Base-by-base conservation (phyloP, 2,113 vertebrate species). In the Aplodontia rufa region DNA sequence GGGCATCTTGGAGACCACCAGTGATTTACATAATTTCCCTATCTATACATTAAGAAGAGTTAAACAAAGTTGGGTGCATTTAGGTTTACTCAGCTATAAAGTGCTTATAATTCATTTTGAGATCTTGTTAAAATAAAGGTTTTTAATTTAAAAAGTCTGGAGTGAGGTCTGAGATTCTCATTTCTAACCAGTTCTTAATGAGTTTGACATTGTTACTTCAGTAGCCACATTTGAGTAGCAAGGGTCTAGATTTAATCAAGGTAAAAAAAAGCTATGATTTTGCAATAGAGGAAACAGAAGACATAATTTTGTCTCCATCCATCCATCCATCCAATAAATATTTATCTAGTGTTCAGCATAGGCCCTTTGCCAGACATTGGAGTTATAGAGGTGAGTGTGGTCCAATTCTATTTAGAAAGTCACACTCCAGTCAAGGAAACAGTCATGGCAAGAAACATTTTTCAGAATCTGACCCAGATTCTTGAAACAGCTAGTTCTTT, bases 381-480 rank as follows among this genome's bases (percentile, higher is more conserved):
- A 19, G 37, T n/a, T 69, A 14, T 35, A 49, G 49, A 76, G 49
- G 47, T 42, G 3, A 72, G 28, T 26, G 22, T 78, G 80, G 19
- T 53, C 45, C 14, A 58, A 9, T 76, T 16, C n/a, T 0, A 20
- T 66, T 90, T 58, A 93, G 42, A 90, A 78, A 87, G 79, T 47
- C 66, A 72, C 3, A 35, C 49, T 86, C 40, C 55, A 42, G 53
- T 81, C 42, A 80, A 82, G 55, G 26, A 80, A 83, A 66, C 17
- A 80, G 87, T 76, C 24, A 62, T 17, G 14, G 71, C 92, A 93
- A n/a, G 60, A 94, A 90, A 88, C 24, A 32, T 49, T 92, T 91
- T 92, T 91, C 62, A 87, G 47, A 96, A 83, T 58, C 30, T 92
- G 87, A 92, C 75, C 69, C 51, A 96, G 71, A 87, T 94, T 91